These are phyloP conservation scores for Neofelis nebulosa DNA, from an alignment of 2,113 vertebrate species.

Conservation along the genomic window DNA sequence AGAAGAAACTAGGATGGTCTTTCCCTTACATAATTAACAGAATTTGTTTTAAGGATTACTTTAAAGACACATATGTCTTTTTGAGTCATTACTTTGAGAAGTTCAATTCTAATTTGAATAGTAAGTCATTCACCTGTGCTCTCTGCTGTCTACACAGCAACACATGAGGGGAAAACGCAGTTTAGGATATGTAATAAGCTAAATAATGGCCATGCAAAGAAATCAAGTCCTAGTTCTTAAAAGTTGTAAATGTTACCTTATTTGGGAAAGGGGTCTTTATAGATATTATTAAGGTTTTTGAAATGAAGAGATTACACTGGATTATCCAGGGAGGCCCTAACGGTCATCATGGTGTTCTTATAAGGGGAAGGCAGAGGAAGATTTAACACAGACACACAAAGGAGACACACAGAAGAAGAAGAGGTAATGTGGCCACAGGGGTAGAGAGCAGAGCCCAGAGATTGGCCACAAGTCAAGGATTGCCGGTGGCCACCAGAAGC, in stretches of 20 bases:
- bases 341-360: background rate
- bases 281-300: background rate
- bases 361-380: background rate
- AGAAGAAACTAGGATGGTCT: conserved; percentile 19
- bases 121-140: background rate
- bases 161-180: background rate
- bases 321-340: background rate
- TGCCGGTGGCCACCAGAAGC: background rate
- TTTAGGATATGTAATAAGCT: background rate
- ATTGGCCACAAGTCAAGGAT: background rate
- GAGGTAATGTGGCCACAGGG: background rate
- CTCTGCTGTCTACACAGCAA: background rate
- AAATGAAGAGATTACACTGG: background rate
- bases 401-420: background rate
- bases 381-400: background rate
- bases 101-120: conserved; percentile 21
- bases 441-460: rapidly evolving
- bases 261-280: background rate
- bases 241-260: background rate
- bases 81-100: background rate
- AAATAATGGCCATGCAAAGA: background rate
- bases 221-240: background rate
- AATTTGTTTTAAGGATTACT: conserved; percentile 45
- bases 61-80: conserved; percentile 5
- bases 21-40: conserved; percentile 53